phyloP scores from a whole-genome alignment of 2,888 invertebrate genomes.

The Chirona hameri region DNA sequence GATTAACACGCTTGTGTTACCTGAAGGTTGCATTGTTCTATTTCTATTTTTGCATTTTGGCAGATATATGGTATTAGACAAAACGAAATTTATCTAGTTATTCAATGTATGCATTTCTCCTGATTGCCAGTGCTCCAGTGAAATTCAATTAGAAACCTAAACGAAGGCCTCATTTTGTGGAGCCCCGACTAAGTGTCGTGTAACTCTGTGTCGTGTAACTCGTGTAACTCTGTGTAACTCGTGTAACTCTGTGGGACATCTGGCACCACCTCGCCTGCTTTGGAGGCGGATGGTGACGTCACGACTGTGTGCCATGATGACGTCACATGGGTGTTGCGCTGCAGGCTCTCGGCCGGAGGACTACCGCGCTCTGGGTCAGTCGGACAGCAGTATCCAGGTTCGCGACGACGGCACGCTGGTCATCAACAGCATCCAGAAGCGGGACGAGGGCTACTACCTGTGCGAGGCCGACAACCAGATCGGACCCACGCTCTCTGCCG shows the following conservation, averaged over 20 bases:
- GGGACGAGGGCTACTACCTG: constrained; percentile 89
- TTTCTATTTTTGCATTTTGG: neutral
- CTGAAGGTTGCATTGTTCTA: neutral
- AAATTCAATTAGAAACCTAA: too few relatives aligned
- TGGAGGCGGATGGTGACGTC: neutral
- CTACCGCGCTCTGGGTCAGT: constrained; percentile 86
- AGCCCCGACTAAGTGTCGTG: neutral
- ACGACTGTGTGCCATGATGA: neutral
- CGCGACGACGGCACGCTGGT: constrained; percentile 84
- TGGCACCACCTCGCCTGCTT: neutral
- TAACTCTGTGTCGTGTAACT: neutral
- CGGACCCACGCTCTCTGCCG: constrained; percentile 89
- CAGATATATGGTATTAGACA: neutral
- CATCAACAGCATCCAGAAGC: constrained; percentile 85
- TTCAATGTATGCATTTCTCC: neutral
- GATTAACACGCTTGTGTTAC: neutral
- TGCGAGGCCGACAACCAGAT: constrained; percentile 96
- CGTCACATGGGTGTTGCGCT: neutral
- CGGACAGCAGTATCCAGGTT: constrained; percentile 83
- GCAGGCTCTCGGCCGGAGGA: constrained; percentile 81
- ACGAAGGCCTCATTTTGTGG: too few relatives aligned
- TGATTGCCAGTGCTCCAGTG: neutral
- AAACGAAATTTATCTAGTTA: neutral
- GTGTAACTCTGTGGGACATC: neutral
- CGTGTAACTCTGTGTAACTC: too few relatives aligned